Evolutionary conservation across 1,140 invertebrate species (phyloP).

Genomic region (Drosophila busckii): DNA sequence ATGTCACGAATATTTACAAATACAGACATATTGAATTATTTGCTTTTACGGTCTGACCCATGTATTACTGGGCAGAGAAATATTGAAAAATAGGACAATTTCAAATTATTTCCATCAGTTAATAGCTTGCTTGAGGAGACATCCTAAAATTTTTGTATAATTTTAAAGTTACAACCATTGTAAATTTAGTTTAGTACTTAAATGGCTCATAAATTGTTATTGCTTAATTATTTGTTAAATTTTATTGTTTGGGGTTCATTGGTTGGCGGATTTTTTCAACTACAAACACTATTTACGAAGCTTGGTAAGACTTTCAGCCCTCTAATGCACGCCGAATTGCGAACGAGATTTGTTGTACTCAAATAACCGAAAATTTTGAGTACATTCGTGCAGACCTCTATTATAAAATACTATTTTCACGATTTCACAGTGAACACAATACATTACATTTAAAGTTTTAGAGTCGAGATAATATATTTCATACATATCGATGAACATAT

Average conservation of each 20-base stretch:
- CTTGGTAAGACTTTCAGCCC: slow-evolving; percentile 6
- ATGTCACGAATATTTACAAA: too few species aligned
- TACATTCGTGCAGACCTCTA: too few species aligned
- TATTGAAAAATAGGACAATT: slow-evolving; percentile 13
- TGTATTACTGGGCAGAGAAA: slow-evolving; percentile 16
- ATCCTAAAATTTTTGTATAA: slow-evolving; percentile 8
- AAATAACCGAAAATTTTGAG: too few species aligned
- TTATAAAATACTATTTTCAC: too few species aligned
- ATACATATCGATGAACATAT: too few species aligned
- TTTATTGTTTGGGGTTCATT: slow-evolving; percentile 8
- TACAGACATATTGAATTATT: slow-evolving; percentile 10
- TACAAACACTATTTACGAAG: slow-evolving; percentile 13
- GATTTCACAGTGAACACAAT: too few species aligned
- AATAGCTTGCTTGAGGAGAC: slow-evolving; percentile 2
- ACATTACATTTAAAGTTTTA: too few species aligned
- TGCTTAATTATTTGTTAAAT: slow-evolving; percentile 8
- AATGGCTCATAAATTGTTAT: too few species aligned
- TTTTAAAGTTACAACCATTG: too few species aligned
- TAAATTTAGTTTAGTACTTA: slow-evolving; percentile 13
- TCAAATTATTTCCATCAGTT: slow-evolving; percentile 8
- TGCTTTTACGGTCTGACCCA: slow-evolving; percentile 14
- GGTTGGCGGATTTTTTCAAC: slow-evolving; percentile 5
- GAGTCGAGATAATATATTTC: too few species aligned
- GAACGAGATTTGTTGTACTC: too few species aligned
- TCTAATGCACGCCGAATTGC: too few species aligned